Evolutionary conservation across 2,888 invertebrate species (phyloP).

Genomic region (Ennomos quercinarius): DNA sequence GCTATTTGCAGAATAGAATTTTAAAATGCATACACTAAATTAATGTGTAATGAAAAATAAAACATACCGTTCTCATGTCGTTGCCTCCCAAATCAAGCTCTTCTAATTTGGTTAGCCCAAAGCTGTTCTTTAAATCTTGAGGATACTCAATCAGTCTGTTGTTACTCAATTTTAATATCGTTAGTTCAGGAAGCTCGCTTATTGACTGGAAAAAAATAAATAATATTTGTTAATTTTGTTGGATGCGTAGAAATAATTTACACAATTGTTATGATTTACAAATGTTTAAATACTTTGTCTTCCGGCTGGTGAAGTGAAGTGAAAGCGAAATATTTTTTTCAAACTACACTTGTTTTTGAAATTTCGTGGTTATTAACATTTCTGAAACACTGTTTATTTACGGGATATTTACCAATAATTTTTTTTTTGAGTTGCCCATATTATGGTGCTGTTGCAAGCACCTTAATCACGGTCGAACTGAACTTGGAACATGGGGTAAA

Average conservation of each 20-base stretch:
- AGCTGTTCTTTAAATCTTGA: conserved; percentile 73
- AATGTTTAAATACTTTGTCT: too few relatives aligned
- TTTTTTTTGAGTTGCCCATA: too few relatives aligned
- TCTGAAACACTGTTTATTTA: too few relatives aligned
- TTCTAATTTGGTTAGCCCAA: conserved; percentile 66
- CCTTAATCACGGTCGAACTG: too few relatives aligned
- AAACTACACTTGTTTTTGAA: too few relatives aligned
- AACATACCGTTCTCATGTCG: conserved; percentile 73
- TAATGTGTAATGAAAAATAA: conserved; percentile 6
- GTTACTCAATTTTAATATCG: conserved; percentile 65
- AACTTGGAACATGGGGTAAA: too few relatives aligned
- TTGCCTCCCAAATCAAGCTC: conserved; percentile 79
- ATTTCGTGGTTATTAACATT: too few relatives aligned
- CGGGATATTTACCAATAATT: too few relatives aligned
- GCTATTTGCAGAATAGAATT: neutral
- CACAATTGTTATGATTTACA: conserved; percentile 1
- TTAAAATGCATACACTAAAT: neutral
- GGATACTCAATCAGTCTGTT: conserved; percentile 76
- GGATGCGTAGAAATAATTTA: too few relatives aligned
- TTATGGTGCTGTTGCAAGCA: too few relatives aligned
- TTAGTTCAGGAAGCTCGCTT: conserved; percentile 70
- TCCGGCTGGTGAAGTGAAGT: too few relatives aligned
- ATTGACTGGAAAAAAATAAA: conserved; percentile 67
- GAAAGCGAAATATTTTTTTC: neutral
- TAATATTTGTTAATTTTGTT: too few relatives aligned